These are phyloP conservation scores for Hipposideros larvatus DNA, from an alignment of 2,797 vertebrate species.

Conservation along the genomic window DNA sequence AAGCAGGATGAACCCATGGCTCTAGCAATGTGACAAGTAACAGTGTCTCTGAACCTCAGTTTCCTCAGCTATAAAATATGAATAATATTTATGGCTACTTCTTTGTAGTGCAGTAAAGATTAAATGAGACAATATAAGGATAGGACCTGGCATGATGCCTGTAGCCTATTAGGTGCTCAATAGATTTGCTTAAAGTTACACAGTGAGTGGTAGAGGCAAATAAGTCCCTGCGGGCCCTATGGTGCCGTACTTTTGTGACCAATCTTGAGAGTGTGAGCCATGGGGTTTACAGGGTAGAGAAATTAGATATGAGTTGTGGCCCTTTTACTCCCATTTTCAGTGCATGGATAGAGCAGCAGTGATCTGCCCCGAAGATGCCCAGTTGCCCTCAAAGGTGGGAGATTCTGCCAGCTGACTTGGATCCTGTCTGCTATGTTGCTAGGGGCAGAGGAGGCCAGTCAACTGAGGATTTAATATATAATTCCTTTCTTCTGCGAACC, in stretches of 20 bases:
- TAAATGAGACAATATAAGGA: neutral
- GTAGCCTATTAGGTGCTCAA: neutral
- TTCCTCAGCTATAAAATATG: conserved; percentile 27
- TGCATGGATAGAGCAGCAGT: neutral
- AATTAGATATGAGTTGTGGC: neutral
- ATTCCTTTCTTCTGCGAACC: neutral
- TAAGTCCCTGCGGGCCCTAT: neutral
- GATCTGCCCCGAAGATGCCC: neutral
- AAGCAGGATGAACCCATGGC: neutral
- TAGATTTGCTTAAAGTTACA: neutral
- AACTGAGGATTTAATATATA: neutral
- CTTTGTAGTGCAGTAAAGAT: conserved; percentile 34
- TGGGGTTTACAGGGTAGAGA: neutral
- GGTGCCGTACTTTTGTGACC: neutral
- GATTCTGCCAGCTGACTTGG: neutral
- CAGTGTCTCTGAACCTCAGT: neutral
- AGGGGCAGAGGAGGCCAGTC: neutral
- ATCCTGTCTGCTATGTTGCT: conserved; percentile 7
- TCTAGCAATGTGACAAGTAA: neutral
- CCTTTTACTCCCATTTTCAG: neutral
- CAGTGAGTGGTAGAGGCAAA: neutral
- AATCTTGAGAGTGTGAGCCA: neutral
- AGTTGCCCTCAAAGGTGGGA: neutral
- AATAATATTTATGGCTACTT: neutral
- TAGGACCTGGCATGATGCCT: neutral